phyloP scores from a whole-genome alignment of 2,113 vertebrate species.

The Aviceda subcristata region DNA sequence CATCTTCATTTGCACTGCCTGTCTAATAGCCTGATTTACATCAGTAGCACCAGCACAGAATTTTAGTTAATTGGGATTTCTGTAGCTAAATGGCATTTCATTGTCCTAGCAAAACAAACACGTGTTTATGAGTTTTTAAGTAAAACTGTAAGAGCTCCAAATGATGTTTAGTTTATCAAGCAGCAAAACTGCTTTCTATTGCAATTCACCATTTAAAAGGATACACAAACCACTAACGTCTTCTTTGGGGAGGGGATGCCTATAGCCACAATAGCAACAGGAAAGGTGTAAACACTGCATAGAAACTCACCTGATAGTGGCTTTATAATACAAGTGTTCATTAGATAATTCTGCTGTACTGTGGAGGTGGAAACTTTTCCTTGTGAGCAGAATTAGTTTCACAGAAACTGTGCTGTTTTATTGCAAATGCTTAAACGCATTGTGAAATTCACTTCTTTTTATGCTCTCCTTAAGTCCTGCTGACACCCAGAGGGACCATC shows the following conservation, averaged over 20 bases:
- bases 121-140: conserved; percentile 23
- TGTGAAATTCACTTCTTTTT: background rate
- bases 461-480: background rate
- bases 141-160: conserved; percentile 17
- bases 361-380: background rate
- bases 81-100: conserved; percentile 23
- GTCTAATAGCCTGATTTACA: conserved; percentile 54
- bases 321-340: background rate
- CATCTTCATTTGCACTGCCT: conserved; percentile 19
- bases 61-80: conserved; percentile 55
- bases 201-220: background rate
- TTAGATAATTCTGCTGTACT: background rate
- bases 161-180: background rate
- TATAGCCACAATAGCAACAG: background rate
- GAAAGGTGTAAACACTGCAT: background rate
- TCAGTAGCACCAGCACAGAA: conserved; percentile 16
- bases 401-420: background rate
- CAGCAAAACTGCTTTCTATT: background rate
- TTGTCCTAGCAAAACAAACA: conserved; percentile 45
- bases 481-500: conserved; percentile 19
- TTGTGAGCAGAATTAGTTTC: background rate
- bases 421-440: background rate
- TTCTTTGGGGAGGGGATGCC: background rate
- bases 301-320: background rate
- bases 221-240: background rate